Evolutionary conservation across 2,797 vertebrate species (phyloP).

Genomic region (Enteromius trimaculatus): DNA sequence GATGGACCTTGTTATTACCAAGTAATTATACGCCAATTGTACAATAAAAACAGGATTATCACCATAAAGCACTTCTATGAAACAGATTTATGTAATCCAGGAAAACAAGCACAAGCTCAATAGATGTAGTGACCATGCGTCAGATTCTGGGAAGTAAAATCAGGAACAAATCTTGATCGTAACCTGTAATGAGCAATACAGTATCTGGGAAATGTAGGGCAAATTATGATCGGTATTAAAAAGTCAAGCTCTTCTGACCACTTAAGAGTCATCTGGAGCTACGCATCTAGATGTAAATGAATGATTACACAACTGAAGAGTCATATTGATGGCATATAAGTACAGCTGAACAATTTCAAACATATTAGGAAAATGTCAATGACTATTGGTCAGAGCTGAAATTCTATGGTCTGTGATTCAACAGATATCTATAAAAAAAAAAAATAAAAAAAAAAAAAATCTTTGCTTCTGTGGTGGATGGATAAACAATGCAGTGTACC

Average conservation of each 20-base stretch:
- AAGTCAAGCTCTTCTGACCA: constrained; percentile 2
- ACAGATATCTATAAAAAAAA: background rate
- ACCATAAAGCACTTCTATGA: background rate
- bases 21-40: background rate
- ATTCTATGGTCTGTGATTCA: background rate
- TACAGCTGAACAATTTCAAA: background rate
- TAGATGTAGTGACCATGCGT: background rate
- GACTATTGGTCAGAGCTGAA: background rate
- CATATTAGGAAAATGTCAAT: background rate
- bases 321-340: background rate
- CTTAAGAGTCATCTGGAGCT: background rate
- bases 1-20: background rate
- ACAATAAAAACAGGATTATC: background rate
- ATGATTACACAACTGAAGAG: background rate
- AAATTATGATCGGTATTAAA: background rate
- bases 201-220: background rate
- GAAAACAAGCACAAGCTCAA: background rate
- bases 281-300: background rate
- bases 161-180: background rate
- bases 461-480: background rate
- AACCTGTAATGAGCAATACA: background rate
- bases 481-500: background rate
- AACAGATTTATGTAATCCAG: background rate
- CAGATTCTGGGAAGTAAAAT: background rate
- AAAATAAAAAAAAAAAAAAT: background rate